Evolutionary conservation across 2,797 vertebrate genomes (phyloP).

Genomic region (Alouatta caraya): DNA sequence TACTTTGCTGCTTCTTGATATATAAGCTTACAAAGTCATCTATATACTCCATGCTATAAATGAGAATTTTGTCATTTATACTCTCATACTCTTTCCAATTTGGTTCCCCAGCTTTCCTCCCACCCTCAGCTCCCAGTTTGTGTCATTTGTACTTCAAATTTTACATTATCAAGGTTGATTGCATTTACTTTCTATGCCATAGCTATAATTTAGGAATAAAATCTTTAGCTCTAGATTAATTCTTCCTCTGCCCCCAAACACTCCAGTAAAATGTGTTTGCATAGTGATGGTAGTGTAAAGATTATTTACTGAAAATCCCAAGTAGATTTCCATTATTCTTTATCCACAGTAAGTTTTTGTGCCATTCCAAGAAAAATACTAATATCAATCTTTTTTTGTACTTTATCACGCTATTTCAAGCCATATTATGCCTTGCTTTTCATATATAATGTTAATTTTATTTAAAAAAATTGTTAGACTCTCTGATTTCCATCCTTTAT

Average conservation of each 20-base stretch:
- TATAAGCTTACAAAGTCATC: conserved; percentile 29
- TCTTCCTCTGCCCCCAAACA: neutral
- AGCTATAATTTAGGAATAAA: neutral
- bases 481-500: neutral
- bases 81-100: neutral
- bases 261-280: neutral
- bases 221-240: neutral
- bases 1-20: conserved; percentile 20
- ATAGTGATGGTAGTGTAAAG: neutral
- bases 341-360: neutral
- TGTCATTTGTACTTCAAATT: conserved; percentile 15
- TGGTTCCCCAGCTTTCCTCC: neutral
- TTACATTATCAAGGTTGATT: conserved; percentile 5
- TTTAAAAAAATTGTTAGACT: neutral
- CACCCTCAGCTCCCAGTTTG: neutral
- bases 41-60: neutral
- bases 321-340: neutral
- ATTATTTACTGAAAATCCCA: neutral
- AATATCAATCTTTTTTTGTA: neutral
- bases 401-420: neutral
- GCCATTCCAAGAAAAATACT: neutral
- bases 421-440: neutral
- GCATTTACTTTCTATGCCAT: conserved; percentile 1
- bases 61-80: conserved; percentile 3
- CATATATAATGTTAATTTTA: neutral